Conservation (phyloP, 2,888 invertebrate genomes). For the Dorcus hopei region DNA sequence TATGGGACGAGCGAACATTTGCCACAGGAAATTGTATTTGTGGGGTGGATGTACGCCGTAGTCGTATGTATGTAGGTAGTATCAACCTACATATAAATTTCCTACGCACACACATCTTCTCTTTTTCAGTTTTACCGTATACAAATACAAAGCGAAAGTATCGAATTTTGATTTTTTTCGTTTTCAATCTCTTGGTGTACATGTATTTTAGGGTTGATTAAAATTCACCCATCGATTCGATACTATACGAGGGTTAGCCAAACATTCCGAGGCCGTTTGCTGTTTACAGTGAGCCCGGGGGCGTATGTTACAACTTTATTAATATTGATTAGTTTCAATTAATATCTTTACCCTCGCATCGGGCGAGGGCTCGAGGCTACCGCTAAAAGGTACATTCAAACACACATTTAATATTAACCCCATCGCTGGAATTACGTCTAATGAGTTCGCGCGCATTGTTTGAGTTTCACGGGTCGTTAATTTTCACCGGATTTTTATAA, state of each 20-base stretch:
- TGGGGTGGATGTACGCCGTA: neutral
- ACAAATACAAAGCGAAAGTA: too few species aligned
- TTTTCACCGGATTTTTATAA: too few species aligned
- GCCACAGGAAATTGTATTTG: constrained; percentile 15
- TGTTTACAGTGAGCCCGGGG: constrained; percentile 12
- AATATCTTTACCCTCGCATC: constrained; percentile 36
- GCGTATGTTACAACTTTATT: constrained; percentile 36
- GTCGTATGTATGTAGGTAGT: too few species aligned
- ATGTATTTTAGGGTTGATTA: too few species aligned
- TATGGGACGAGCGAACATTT: constrained; percentile 10
- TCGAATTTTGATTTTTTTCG: too few species aligned
- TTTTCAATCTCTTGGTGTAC: too few species aligned
- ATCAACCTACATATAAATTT: too few species aligned
- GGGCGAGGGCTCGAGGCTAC: constrained; percentile 24
- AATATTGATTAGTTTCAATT: constrained; percentile 48
- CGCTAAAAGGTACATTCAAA: constrained; percentile 42
- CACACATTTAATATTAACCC: constrained; percentile 45
- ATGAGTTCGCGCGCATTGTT: constrained; percentile 24
- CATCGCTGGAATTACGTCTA: constrained; percentile 22
- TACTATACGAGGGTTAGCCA: too few species aligned
- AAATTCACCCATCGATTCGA: too few species aligned
- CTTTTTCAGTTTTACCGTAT: too few species aligned
- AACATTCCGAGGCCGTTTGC: neutral
- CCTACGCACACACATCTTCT: too few species aligned
- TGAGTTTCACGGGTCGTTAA: constrained; percentile 20